Evolutionary conservation across 2,797 vertebrate species (phyloP).

Genomic region (Leuciscus waleckii): DNA sequence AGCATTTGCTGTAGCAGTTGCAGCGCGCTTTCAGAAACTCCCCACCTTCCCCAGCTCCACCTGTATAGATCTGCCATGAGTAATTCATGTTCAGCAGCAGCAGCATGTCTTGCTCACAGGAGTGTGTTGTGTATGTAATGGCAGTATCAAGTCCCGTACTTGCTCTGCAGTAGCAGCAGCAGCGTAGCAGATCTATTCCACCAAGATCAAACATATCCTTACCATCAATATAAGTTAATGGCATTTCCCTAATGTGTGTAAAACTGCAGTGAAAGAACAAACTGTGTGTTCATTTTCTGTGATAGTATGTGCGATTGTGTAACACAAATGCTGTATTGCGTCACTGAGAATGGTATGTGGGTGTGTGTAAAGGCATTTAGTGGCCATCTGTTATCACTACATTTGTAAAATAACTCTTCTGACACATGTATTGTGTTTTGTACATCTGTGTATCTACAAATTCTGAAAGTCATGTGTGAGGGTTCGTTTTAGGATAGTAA

Average conservation of each 20-base stretch:
- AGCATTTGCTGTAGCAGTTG: no score
- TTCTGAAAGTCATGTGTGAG: background rate
- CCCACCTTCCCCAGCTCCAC: no score
- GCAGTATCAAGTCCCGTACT: no score
- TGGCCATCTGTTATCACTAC: background rate
- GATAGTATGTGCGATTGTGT: background rate
- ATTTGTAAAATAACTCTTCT: background rate
- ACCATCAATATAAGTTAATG: background rate
- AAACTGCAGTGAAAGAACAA: background rate
- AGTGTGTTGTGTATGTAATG: no score
- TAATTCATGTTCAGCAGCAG: no score
- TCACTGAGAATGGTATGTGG: conserved; percentile 2
- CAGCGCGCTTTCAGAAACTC: no score
- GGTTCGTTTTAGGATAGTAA: background rate
- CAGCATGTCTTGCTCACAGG: no score
- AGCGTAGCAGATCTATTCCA: no score
- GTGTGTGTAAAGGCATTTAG: background rate
- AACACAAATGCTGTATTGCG: background rate
- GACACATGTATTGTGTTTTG: background rate
- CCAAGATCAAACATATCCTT: no score
- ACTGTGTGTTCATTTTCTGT: background rate
- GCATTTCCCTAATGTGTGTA: background rate
- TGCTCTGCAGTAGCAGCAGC: no score
- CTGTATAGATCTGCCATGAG: no score
- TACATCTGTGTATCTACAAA: background rate